Evolutionary conservation across 2,888 invertebrate species (phyloP).

Genomic region (Drosophila leonis): DNA sequence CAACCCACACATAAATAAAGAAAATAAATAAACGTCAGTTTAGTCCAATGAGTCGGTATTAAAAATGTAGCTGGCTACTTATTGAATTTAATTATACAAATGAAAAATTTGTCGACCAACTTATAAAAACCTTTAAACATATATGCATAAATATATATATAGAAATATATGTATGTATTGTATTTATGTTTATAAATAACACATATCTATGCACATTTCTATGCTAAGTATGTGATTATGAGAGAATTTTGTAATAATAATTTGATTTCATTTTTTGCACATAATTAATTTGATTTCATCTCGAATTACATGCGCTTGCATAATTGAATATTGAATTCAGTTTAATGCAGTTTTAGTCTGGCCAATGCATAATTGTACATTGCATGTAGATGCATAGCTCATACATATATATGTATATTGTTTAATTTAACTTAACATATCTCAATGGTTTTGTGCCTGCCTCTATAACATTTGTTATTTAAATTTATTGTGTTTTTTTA

Average conservation of each 20-base stretch:
- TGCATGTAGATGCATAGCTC: not conserved
- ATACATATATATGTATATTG: not conserved
- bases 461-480: not conserved
- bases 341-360: constrained; percentile 12
- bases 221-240: constrained; percentile 34
- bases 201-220: constrained; percentile 2
- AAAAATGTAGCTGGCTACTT: constrained; percentile 49
- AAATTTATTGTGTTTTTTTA: not conserved
- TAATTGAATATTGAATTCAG: constrained; percentile 36
- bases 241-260: constrained; percentile 48
- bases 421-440: not conserved
- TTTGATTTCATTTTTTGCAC: constrained; percentile 54
- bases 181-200: not conserved
- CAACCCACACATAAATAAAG: not conserved
- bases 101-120: constrained; percentile 41
- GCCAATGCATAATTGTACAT: not conserved
- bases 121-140: not conserved
- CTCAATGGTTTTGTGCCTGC: not conserved
- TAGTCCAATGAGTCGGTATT: constrained; percentile 36
- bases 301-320: constrained; percentile 42
- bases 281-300: constrained; percentile 63
- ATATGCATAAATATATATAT: not conserved
- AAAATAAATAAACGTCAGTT: constrained; percentile 12
- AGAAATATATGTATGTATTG: not conserved
- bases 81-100: constrained; percentile 66